Percentiles rank a stretch among this genome's conserved stretches.
Evolutionary conservation across 2,113 vertebrate species (phyloP).

Genomic region (Cavia porcellus): DNA sequence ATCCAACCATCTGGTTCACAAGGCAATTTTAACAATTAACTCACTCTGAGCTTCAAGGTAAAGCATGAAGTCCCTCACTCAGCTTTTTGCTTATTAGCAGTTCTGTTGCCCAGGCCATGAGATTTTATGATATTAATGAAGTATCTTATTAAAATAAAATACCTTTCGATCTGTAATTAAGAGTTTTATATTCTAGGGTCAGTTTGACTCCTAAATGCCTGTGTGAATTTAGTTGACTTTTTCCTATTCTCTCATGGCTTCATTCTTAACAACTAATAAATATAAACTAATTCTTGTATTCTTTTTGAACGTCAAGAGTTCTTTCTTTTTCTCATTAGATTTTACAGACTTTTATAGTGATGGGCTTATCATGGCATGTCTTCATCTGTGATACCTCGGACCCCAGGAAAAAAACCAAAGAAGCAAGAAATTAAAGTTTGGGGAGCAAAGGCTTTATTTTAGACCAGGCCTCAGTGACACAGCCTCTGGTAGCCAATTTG

Average conservation of each 20-base stretch:
- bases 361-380: background rate
- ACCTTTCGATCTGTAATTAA: background rate
- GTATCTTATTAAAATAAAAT: background rate
- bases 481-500: no score
- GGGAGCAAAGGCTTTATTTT: no score
- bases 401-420: no score
- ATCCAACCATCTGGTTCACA: background rate
- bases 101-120: background rate
- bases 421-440: no score
- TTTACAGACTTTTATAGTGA: background rate
- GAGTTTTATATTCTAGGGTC: background rate
- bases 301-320: background rate
- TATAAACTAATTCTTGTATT: background rate
- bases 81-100: background rate
- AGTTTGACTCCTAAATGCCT: background rate
- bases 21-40: background rate
- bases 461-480: no score
- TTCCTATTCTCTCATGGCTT: background rate
- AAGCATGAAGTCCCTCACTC: background rate
- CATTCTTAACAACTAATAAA: background rate
- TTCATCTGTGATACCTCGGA: no score
- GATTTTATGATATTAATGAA: background rate
- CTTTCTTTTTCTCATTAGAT: background rate
- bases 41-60: background rate
- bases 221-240: background rate